These are phyloP conservation scores for Cygnus buccinator DNA, from an alignment of 2,113 vertebrate genomes.

Conservation along the genomic window DNA sequence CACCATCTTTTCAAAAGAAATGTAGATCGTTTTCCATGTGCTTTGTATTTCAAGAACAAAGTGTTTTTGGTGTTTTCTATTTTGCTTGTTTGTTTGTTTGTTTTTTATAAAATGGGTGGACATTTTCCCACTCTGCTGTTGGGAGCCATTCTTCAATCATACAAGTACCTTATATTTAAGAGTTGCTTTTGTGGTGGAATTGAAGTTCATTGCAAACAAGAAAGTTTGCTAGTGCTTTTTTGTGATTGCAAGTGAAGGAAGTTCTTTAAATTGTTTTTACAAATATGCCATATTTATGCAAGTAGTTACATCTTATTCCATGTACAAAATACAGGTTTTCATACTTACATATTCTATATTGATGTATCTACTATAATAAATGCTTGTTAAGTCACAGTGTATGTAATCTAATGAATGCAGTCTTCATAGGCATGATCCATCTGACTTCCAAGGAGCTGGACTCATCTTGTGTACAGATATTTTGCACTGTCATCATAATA, in stretches of 20 bases:
- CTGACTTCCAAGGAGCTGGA: neutral
- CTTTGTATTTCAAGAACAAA: neutral
- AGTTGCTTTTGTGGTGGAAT: neutral
- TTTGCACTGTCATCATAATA: neutral
- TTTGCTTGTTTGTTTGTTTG: neutral
- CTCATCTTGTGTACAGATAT: neutral
- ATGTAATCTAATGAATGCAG: neutral
- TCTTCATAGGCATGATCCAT: neutral
- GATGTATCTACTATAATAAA: neutral
- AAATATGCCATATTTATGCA: neutral
- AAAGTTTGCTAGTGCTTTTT: neutral
- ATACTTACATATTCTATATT: neutral
- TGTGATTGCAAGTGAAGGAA: neutral
- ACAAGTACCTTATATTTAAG: neutral
- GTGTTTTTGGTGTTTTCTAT: neutral
- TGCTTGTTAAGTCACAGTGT: neutral
- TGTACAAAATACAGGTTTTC: neutral
- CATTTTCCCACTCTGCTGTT: neutral
- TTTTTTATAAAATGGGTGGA: neutral
- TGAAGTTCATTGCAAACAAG: neutral
- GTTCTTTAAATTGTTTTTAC: neutral
- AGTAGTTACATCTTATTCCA: neutral
- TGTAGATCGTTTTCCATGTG: neutral
- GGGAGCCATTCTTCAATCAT: neutral
- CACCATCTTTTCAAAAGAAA: neutral